Evolutionary conservation across 2,797 vertebrate genomes (phyloP).

Genomic region (Crocodylus rhombifer): DNA sequence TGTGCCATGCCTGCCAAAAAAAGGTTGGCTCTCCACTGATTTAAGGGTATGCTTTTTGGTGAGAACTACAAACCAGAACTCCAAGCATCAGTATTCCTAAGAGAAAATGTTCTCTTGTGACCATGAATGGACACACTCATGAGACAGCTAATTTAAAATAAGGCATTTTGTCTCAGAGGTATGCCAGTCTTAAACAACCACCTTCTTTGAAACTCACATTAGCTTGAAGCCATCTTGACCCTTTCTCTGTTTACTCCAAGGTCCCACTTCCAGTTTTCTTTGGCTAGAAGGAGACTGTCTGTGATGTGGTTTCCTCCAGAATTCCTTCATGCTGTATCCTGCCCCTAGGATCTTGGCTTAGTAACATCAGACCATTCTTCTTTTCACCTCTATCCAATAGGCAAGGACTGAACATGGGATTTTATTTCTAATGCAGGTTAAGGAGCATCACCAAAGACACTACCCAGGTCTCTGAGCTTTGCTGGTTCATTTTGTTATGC

Average conservation of each 20-base stretch:
- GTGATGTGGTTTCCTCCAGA: background rate
- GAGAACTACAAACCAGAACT: background rate
- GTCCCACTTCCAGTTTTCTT: background rate
- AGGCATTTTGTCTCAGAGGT: background rate
- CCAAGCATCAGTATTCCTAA: background rate
- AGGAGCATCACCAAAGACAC: background rate
- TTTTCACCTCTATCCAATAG: background rate
- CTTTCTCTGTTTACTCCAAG: conserved; percentile 30
- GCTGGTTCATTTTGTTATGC: background rate
- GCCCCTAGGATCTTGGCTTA: background rate
- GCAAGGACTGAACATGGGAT: background rate
- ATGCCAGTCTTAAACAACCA: background rate
- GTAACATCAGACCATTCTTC: background rate
- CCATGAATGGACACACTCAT: background rate
- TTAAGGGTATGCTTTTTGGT: background rate
- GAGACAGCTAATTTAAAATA: background rate
- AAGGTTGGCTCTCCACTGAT: background rate
- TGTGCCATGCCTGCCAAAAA: too few species aligned
- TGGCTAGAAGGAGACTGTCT: too few species aligned
- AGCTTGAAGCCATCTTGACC: background rate
- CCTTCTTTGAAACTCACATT: background rate
- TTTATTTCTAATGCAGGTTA: background rate
- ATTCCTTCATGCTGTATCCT: background rate
- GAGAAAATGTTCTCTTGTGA: conserved; percentile 41
- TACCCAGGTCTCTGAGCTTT: background rate